These are phyloP conservation scores for Himalopsyche tibetana DNA, from an alignment of 2,888 invertebrate species.

Conservation along the genomic window DNA sequence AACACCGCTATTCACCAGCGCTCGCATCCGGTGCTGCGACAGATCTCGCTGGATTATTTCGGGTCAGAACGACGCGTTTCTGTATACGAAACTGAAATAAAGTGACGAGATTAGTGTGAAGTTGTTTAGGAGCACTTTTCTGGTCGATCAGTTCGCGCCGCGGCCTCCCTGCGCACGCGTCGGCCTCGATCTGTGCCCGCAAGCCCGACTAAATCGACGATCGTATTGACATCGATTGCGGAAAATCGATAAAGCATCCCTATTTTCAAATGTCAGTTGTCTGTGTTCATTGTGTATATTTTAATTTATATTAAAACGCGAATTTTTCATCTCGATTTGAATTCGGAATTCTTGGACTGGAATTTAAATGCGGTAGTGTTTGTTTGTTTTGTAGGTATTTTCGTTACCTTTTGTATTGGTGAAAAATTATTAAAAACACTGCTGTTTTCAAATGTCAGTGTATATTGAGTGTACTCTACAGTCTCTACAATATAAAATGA, in stretches of 20 bases:
- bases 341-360: not conserved
- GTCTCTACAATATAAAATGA: too few relatives aligned
- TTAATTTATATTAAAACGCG: not conserved
- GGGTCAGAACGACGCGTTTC: constrained; percentile 26
- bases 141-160: constrained; percentile 20
- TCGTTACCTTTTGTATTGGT: too few relatives aligned
- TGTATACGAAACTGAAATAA: constrained; percentile 17
- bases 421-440: too few relatives aligned
- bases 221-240: not conserved
- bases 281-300: not conserved
- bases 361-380: too few relatives aligned
- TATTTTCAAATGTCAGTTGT: not conserved
- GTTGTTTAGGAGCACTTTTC: not conserved
- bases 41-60: constrained; percentile 22
- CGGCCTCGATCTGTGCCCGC: not conserved
- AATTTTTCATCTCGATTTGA: not conserved
- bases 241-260: not conserved
- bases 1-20: not conserved
- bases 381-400: too few relatives aligned
- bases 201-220: not conserved
- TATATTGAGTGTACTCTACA: too few relatives aligned
- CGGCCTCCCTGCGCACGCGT: constrained; percentile 34
- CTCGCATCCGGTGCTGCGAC: constrained; percentile 10
- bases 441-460: too few relatives aligned
- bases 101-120: not conserved